These are phyloP conservation scores for Protomyctophum bolini DNA, from an alignment of 2,113 vertebrate genomes.

Conservation along the genomic window DNA sequence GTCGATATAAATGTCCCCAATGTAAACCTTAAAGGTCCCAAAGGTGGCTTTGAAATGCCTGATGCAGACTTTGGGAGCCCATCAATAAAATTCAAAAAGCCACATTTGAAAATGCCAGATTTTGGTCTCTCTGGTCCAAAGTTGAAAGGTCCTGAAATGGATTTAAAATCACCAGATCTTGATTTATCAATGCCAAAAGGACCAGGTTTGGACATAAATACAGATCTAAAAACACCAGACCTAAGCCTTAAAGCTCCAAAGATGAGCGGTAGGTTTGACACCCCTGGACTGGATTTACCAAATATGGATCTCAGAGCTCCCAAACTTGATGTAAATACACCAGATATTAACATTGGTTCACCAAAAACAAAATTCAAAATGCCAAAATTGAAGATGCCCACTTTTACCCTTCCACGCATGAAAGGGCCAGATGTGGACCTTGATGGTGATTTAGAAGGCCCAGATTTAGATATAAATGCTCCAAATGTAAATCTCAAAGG, in stretches of 20 bases:
- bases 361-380: constrained; percentile 52
- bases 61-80: constrained; percentile 43
- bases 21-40: constrained; percentile 52
- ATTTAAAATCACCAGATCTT: constrained; percentile 43
- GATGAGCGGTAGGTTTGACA: constrained; percentile 58
- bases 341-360: constrained; percentile 47
- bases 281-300: constrained; percentile 50
- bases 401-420: constrained; percentile 30
- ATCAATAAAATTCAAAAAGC: constrained; percentile 54
- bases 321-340: constrained; percentile 53
- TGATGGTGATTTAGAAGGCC: constrained; percentile 45
- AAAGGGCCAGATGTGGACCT: constrained; percentile 55
- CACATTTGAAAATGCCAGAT: constrained; percentile 57
- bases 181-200: constrained; percentile 1
- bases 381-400: constrained; percentile 62
- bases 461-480: constrained; percentile 32
- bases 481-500: constrained; percentile 49
- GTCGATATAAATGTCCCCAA: constrained; percentile 43
- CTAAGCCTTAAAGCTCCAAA: constrained; percentile 50
- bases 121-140: constrained; percentile 53
- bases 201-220: constrained; percentile 16
- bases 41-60: constrained; percentile 46
- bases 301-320: constrained; percentile 48
- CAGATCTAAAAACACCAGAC: constrained; percentile 47
- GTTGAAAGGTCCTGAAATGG: constrained; percentile 42